Conservation (phyloP, 2,888 invertebrate species). For the Zele albiditarsus region DNA sequence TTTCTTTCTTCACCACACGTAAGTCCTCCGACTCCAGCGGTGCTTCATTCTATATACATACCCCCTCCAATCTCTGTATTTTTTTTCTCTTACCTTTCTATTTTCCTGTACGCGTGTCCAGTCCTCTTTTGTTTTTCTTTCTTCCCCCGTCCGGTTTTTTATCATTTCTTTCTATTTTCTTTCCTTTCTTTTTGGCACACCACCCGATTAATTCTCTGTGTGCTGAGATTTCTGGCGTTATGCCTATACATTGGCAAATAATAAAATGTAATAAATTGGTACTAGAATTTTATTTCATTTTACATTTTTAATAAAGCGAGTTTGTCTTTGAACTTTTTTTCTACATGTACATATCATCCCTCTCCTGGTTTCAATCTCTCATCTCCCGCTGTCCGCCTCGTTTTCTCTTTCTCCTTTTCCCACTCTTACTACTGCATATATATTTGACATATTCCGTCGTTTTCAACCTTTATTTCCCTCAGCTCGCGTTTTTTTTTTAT, state of each 20-base stretch:
- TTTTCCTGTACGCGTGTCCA: not conserved
- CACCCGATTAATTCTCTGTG: conserved; percentile 41
- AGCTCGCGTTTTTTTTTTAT: conserved; percentile 10
- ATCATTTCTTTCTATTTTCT: not conserved
- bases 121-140: conserved; percentile 26
- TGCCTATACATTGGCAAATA: conserved; percentile 18
- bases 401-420: no score
- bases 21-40: not conserved
- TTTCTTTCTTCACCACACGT: not conserved
- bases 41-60: conserved; percentile 4
- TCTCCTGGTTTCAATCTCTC: not conserved
- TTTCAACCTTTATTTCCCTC: conserved; percentile 9
- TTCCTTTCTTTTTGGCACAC: not conserved
- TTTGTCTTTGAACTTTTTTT: not conserved
- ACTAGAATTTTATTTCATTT: conserved; percentile 25
- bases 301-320: conserved; percentile 23
- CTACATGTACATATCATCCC: not conserved
- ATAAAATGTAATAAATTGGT: conserved; percentile 31
- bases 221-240: conserved; percentile 14
- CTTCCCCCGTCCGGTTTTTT: not conserved
- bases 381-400: not conserved
- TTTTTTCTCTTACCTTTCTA: not conserved
- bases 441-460: not conserved
- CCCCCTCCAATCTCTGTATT: not conserved
- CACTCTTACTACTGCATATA: not conserved